Base-by-base conservation (phyloP, 2,113 vertebrate genomes). In the Ibidorhyncha struthersii region DNA sequence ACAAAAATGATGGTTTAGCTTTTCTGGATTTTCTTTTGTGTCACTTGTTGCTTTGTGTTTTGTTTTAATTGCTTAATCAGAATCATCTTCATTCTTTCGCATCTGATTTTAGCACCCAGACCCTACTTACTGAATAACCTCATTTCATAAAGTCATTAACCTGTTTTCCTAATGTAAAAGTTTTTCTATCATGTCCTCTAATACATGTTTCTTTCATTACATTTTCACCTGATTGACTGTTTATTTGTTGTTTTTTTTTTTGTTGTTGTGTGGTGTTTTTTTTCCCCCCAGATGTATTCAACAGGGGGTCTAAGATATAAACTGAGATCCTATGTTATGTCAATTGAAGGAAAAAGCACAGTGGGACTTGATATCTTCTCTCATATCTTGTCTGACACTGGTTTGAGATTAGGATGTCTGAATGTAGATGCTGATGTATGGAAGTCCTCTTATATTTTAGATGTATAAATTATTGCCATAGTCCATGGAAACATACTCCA, bases 161-260 rank as follows among this genome's bases (percentile, higher is more conserved):
- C 2, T 70, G 20, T 0, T 77, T 84, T 83, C 62, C 41, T 56
- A 47, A 45, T 45, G 7, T 25, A 62, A 67, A 47, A 4, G 2
- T 2, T 77, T 89, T 59, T 55, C 0, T 0, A 74, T 58, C 4
- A 17, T 79, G 3, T 74, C 13, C 4, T 49, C 17, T 63, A n/a
- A 38, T 55, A 40, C 1, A 0, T 69, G 9, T 19, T 40, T n/a
- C 13, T 65, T 96, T 70, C 53, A 70, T 78, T 63, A 38, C 1
- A 12, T 61, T 89, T 61, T 50, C 25, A 62, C 2, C 5, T n/a
- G 8, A 32, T 26, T 15, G 10, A 23, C 58, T 45, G 13, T 14
- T 55, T 52, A 19, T 43, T 84, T 41, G 40, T 6, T 6, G 12
- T 45, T 59, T 49, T 40, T 30, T 8, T 8, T 59, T 71, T 56